phyloP scores from a whole-genome alignment of 2,888 invertebrate species.

The Tricholauxania praeusta region DNA sequence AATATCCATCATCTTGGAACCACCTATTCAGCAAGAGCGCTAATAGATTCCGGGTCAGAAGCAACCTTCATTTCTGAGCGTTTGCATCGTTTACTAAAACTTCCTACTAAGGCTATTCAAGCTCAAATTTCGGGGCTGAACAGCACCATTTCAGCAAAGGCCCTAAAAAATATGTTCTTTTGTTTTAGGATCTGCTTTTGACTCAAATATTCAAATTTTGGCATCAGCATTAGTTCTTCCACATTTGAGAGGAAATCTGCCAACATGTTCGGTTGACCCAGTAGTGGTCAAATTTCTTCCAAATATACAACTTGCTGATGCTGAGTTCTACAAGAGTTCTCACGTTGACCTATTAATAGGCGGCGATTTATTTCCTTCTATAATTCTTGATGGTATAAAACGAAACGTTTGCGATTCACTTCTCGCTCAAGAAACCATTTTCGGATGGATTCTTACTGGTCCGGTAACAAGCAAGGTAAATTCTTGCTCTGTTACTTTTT shows the following conservation, averaged over 20 bases:
- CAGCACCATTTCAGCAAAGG: conserved; percentile 16
- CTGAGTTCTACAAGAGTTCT: too few relatives aligned
- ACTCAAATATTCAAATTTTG: too few relatives aligned
- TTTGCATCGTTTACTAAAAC: conserved; percentile 1
- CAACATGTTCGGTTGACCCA: too few relatives aligned
- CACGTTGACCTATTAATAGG: too few relatives aligned
- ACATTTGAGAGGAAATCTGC: too few relatives aligned
- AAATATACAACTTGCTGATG: too few relatives aligned
- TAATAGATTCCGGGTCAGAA: conserved; percentile 40
- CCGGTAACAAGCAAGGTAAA: too few relatives aligned
- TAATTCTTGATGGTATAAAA: background rate
- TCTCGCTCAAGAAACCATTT: conserved; percentile 35
- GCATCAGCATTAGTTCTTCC: too few relatives aligned
- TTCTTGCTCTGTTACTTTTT: too few relatives aligned
- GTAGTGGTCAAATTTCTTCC: too few relatives aligned
- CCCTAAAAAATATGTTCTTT: conserved; percentile 19
- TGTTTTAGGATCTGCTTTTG: background rate
- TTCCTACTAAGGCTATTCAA: conserved; percentile 17
- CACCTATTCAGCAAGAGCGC: conserved; percentile 29
- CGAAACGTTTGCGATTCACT: conserved; percentile 21
- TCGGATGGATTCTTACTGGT: conserved; percentile 41
- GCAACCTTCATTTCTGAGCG: conserved; percentile 41
- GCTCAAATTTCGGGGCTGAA: conserved; percentile 30
- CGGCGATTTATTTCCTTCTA: too few relatives aligned
- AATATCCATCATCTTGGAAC: conserved; percentile 7